Evolutionary conservation across 1,140 invertebrate genomes (phyloP).

Genomic region (Nebria ingens): DNA sequence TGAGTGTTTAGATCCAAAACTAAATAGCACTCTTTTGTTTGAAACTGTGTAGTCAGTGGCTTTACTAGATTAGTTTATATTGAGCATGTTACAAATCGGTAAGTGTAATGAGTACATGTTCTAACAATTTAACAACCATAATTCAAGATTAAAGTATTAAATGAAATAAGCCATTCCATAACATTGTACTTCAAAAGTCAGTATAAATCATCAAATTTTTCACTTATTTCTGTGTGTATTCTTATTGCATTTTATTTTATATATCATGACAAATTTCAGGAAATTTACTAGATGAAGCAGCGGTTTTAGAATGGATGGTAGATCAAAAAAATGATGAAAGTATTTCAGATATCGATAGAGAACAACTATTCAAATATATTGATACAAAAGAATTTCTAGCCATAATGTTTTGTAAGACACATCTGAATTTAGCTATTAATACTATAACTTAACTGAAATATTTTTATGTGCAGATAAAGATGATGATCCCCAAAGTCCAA

Average conservation of each 20-base stretch:
- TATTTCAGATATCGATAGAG: conserved; percentile 82
- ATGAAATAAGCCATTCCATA: conserved; percentile 10
- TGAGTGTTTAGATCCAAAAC: too few species aligned
- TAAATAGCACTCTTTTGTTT: too few species aligned
- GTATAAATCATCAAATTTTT: not conserved
- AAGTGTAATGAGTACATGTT: too few species aligned
- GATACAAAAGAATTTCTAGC: conserved; percentile 86
- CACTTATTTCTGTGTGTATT: not conserved
- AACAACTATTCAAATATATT: conserved; percentile 75
- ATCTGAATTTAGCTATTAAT: conserved; percentile 1
- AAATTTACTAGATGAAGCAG: conserved; percentile 71
- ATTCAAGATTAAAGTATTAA: not conserved
- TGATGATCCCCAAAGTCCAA: conserved; percentile 66
- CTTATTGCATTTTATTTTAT: not conserved
- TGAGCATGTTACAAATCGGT: too few species aligned
- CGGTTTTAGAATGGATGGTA: conserved; percentile 84
- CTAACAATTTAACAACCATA: conserved; percentile 2
- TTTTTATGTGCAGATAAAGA: conserved; percentile 56
- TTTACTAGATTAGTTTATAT: too few species aligned
- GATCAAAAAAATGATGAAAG: conserved; percentile 88
- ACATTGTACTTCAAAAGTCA: not conserved
- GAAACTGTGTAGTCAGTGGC: too few species aligned
- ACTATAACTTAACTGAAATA: too few species aligned
- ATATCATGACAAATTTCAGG: conserved; percentile 45
- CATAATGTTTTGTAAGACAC: conserved; percentile 82